A percentile compares a stretch with the other conserved stretches of the same genome.
These are phyloP conservation scores for Moxostoma hubbsi DNA, from an alignment of 2,797 vertebrate species.

Conservation along the genomic window DNA sequence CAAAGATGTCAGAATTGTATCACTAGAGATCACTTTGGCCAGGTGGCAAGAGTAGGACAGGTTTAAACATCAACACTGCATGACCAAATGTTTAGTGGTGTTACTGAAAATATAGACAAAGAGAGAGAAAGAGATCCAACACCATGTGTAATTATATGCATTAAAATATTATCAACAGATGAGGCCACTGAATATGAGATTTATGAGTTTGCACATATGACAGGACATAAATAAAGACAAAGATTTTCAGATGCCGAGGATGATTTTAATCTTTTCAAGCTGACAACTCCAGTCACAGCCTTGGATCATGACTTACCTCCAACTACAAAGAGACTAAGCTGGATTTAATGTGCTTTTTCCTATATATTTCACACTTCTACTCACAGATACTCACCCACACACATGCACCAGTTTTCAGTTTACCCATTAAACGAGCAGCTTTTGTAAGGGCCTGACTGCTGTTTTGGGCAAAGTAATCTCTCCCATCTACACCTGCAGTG, in stretches of 20 bases:
- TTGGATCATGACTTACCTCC: neutral
- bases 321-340: neutral
- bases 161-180: too few species aligned
- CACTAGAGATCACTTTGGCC: too few species aligned
- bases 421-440: conserved; percentile 73
- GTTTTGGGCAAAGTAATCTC: conserved; percentile 77
- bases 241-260: neutral
- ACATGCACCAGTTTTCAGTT: conserved; percentile 65
- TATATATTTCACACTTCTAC: neutral
- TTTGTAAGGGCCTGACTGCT: conserved; percentile 68
- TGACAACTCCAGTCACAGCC: neutral
- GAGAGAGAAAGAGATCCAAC: too few species aligned
- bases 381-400: conserved; percentile 11
- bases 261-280: neutral
- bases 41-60: too few species aligned
- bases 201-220: neutral
- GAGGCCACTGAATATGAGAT: neutral
- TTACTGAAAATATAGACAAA: too few species aligned
- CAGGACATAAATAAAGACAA: neutral
- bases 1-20: too few species aligned
- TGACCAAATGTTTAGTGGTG: too few species aligned
- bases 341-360: neutral
- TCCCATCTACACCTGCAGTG: conserved; percentile 72
- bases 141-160: too few species aligned
- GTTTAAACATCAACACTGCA: too few species aligned